These are phyloP conservation scores for Cherax destructor DNA, from an alignment of 1,140 invertebrate genomes.

Conservation along the genomic window DNA sequence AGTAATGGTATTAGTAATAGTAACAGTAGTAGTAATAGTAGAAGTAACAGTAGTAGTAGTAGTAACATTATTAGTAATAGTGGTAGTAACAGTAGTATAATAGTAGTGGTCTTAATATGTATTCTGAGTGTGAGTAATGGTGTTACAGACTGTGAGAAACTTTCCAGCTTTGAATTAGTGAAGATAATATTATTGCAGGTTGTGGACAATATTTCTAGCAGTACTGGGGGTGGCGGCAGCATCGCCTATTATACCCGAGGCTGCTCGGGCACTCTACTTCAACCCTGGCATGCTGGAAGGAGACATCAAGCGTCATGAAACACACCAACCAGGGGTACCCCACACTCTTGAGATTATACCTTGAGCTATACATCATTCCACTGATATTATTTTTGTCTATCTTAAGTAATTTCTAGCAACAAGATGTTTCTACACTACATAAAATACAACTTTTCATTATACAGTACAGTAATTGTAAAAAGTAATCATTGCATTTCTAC, in stretches of 20 bases:
- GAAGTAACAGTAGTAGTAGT: too few species aligned
- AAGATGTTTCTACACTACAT: background rate
- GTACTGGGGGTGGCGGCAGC: slow-evolving; percentile 8
- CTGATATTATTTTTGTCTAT: background rate
- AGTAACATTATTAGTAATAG: too few species aligned
- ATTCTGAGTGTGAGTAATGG: too few species aligned
- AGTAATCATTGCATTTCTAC: background rate
- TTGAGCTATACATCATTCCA: background rate
- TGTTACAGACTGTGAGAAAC: too few species aligned
- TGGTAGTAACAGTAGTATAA: too few species aligned
- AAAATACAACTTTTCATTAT: background rate
- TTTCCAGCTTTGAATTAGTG: background rate
- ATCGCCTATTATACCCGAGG: background rate
- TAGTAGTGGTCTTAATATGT: too few species aligned
- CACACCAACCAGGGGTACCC: slow-evolving; percentile 38
- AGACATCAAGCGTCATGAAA: slow-evolving; percentile 44
- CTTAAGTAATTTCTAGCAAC: background rate
- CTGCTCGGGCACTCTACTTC: slow-evolving; percentile 31
- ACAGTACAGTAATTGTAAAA: background rate
- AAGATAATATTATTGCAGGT: background rate
- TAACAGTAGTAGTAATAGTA: too few species aligned
- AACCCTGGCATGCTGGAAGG: slow-evolving; percentile 38
- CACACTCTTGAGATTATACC: background rate
- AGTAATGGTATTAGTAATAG: too few species aligned
- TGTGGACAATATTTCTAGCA: background rate